Percentiles rank a stretch among this genome's conserved stretches.
These are phyloP conservation scores for Hylyphantes graminicola DNA, from an alignment of 1,140 invertebrate species.

Conservation along the genomic window DNA sequence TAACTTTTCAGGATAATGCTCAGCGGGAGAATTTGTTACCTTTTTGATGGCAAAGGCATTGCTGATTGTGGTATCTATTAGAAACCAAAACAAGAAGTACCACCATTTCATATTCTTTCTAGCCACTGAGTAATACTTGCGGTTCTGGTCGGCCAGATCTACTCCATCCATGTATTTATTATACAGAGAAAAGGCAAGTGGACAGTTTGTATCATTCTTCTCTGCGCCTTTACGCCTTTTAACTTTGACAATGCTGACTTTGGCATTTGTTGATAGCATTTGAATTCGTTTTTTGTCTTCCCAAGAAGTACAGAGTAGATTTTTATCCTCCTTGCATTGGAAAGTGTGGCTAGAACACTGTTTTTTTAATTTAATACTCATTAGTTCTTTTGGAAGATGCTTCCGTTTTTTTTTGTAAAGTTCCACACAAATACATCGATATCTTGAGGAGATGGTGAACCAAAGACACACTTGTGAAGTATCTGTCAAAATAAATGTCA, in stretches of 20 bases:
- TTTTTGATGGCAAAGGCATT: neutral
- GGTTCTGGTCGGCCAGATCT: no score
- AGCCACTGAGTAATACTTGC: no score
- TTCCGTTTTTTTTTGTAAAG: neutral
- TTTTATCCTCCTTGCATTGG: neutral
- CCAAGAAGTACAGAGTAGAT: neutral
- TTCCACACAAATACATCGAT: neutral
- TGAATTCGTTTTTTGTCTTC: neutral
- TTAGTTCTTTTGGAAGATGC: neutral
- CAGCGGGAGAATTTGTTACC: neutral
- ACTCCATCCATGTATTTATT: neutral
- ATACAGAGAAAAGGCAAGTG: neutral
- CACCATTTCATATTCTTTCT: no score
- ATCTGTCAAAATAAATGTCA: conserved; percentile 29
- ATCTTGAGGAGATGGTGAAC: neutral
- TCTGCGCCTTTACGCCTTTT: neutral
- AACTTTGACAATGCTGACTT: neutral
- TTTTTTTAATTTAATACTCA: neutral
- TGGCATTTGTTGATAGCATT: neutral
- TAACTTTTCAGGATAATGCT: neutral
- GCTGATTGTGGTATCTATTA: neutral
- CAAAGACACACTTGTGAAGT: neutral
- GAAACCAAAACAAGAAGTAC: no score
- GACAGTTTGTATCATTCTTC: neutral
- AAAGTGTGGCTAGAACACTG: neutral